phyloP scores from a whole-genome alignment of 2,888 invertebrate species.

The Lypha dubia region DNA sequence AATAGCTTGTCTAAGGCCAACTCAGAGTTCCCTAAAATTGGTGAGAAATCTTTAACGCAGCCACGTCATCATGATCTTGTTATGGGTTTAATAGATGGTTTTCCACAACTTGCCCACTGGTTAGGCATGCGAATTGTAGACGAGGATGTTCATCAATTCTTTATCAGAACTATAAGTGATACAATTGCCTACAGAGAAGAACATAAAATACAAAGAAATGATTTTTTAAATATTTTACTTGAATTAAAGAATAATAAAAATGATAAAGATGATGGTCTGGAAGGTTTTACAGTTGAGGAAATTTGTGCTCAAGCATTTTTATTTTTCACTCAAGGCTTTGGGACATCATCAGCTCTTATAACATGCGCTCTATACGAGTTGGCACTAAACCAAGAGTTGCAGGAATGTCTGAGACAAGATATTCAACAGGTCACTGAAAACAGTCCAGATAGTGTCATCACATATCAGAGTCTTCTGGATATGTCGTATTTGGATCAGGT shows the following conservation, averaged over 20 bases:
- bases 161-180: conserved; percentile 79
- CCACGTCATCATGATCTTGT: conserved; percentile 58
- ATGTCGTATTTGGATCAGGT: no score
- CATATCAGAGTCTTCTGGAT: no score
- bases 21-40: conserved; percentile 77
- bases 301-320: conserved; percentile 85
- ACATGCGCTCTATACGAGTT: no score
- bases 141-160: conserved; percentile 78
- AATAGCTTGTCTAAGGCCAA: conserved; percentile 75
- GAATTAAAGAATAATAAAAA: conserved; percentile 78
- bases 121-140: conserved; percentile 71
- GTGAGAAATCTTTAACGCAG: conserved; percentile 69
- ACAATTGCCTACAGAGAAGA: conserved; percentile 81
- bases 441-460: no score
- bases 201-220: conserved; percentile 81
- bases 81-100: conserved; percentile 55
- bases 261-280: no score
- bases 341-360: no score
- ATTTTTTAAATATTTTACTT: conserved; percentile 84
- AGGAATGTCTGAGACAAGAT: no score
- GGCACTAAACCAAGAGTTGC: no score
- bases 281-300: conserved; percentile 80
- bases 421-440: no score
- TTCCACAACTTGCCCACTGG: conserved; percentile 69
- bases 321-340: no score